Evolutionary conservation across 2,888 invertebrate genomes (phyloP), one percentile per base, ranked within the genome.

Genomic region (Xiphydria camelus): DNA sequence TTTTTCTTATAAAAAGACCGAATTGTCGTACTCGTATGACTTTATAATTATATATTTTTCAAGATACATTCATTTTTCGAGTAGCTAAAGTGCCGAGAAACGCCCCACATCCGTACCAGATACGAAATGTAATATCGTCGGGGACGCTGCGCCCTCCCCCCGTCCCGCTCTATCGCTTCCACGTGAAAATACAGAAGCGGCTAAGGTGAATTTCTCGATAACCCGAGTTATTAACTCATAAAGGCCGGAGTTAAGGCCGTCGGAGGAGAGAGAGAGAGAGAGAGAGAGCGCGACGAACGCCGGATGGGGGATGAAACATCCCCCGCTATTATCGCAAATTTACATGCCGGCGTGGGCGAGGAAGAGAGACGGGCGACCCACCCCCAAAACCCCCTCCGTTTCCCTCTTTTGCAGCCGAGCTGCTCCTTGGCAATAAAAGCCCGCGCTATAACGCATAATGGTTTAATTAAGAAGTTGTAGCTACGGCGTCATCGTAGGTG

Each of bases 171-270:
- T 35, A 45, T 45, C 47, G 43, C 19, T 31, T 35, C 42, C 17
- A 41, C 23, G 12, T 37, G 35, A 31, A 33, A 29, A 39, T 14
- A 37, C 40, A 47, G 23, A 37, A 51, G 56, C 57, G 61, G 59
- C 47, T 51, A 61, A 61, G 64, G 62, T 61, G 64, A 69, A 70
- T 66, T 70, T 67, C 66, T 67, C 71, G 73, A 73, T 73, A 73
- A 72, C 66, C 65, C 70, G 64, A 72, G 72, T 72, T 71, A 73
- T 72, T 71, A 73, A 73, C 69, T 73, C 70, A 73, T 73, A 73
- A 73, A 73, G 65, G 69, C 66, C 59, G 62, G 36, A 68, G 71
- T 68, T 71, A 66, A 66, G 62, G 64, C 55, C 43, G 47, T 59
- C 62, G 59, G 59, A 56, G 51, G 59, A 52, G 56, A 60, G 53